Evolutionary conservation across 2,113 vertebrate species (phyloP).

Genomic region (Ptyas mucosa): DNA sequence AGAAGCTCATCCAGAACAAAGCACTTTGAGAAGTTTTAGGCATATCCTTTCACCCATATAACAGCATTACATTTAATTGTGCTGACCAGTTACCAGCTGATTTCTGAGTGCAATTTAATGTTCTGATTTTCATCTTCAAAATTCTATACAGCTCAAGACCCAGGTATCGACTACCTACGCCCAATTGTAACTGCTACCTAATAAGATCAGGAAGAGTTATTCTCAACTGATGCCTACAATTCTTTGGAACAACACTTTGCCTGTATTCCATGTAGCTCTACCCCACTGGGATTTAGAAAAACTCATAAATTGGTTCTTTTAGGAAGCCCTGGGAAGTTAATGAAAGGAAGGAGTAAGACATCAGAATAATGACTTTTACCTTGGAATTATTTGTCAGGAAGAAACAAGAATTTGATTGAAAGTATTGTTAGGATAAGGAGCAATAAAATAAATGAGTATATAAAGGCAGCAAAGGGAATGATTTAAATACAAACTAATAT

Average conservation of each 20-base stretch:
- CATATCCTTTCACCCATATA: not conserved
- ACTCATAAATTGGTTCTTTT: not conserved
- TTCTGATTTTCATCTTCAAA: not conserved
- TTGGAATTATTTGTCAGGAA: not conserved
- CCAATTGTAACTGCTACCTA: not conserved
- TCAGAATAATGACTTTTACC: not conserved
- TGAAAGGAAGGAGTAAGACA: not conserved
- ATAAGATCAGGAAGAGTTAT: not conserved
- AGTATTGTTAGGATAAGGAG: not conserved
- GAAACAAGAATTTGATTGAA: not conserved
- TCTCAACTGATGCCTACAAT: not conserved
- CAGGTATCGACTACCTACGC: not conserved
- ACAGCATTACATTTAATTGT: not conserved
- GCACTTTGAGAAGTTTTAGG: not conserved
- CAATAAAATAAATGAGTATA: not conserved
- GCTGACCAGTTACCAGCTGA: not conserved
- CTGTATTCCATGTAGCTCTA: not conserved
- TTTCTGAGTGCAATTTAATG: not conserved
- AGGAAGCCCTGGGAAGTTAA: not conserved
- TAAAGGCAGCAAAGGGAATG: not conserved
- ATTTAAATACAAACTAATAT: not conserved
- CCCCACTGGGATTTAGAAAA: not conserved
- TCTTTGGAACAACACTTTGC: not conserved
- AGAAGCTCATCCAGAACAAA: not conserved
- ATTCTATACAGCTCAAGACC: not conserved